These are phyloP conservation scores for Spialia ferax DNA, from an alignment of 2,888 invertebrate species.

Conservation along the genomic window DNA sequence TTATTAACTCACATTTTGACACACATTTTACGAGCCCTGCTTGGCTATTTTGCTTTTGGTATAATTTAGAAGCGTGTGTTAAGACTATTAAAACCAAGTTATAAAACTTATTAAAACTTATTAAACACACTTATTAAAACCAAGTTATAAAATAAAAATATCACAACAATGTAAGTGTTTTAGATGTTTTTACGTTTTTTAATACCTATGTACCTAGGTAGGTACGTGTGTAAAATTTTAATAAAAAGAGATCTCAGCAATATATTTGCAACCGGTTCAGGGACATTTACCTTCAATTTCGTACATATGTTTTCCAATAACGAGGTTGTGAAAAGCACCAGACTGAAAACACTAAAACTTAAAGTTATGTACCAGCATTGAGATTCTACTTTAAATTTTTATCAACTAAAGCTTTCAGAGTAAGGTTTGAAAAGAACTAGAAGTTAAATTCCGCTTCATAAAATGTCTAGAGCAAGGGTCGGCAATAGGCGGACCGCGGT, in stretches of 20 bases:
- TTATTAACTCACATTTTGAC: constrained; percentile 10
- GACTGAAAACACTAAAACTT: constrained; percentile 24
- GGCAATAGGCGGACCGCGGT: too few species aligned
- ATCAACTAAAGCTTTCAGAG: constrained; percentile 1
- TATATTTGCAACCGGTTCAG: neutral
- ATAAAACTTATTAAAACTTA: too few species aligned
- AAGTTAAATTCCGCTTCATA: constrained; percentile 9
- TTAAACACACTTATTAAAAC: too few species aligned
- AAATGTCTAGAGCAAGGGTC: constrained; percentile 2
- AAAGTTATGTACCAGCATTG: constrained; percentile 10
- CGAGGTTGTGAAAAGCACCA: constrained; percentile 20
- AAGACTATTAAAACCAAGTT: too few species aligned
- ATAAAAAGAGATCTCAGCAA: too few species aligned
- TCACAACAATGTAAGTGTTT: too few species aligned
- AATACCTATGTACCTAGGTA: too few species aligned
- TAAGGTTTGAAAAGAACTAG: neutral
- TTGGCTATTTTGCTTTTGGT: neutral
- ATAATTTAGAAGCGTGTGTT: neutral
- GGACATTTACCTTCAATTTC: constrained; percentile 8
- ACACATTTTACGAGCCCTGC: neutral
- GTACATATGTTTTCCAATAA: constrained; percentile 13
- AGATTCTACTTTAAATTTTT: constrained; percentile 10
- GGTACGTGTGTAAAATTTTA: too few species aligned
- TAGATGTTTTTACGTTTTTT: too few species aligned
- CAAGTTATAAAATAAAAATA: too few species aligned